Conservation (phyloP, 2,888 invertebrate genomes). For the Campopleginae sp. region DNA sequence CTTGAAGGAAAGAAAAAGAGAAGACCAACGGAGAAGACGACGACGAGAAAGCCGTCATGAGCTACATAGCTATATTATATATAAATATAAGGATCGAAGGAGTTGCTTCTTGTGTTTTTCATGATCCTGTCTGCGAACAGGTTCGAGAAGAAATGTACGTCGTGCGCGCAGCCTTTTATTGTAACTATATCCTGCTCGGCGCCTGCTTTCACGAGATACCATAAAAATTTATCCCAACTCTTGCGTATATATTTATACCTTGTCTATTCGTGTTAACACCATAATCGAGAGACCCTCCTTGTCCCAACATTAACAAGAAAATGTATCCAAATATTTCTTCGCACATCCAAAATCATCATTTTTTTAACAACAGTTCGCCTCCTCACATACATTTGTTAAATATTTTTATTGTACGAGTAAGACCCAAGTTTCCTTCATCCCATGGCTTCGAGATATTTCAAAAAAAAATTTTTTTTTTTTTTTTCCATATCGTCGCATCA, state of each 20-base stretch:
- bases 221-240: slow-evolving; percentile 49
- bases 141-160: slow-evolving; percentile 51
- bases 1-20: slow-evolving; percentile 33
- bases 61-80: slow-evolving; percentile 36
- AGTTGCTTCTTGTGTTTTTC: slow-evolving; percentile 54
- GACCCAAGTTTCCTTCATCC: not conserved
- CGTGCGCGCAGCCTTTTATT: slow-evolving; percentile 47
- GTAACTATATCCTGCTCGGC: slow-evolving; percentile 45
- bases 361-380: not conserved
- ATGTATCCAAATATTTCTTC: slow-evolving; percentile 8
- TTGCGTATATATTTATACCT: slow-evolving; percentile 37
- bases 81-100: slow-evolving; percentile 34
- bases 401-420: not conserved
- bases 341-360: not conserved
- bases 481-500: too few relatives aligned
- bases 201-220: slow-evolving; percentile 55
- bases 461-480: too few relatives aligned
- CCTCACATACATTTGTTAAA: not conserved
- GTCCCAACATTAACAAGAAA: slow-evolving; percentile 9
- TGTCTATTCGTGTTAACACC: slow-evolving; percentile 45
- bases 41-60: slow-evolving; percentile 57
- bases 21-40: slow-evolving; percentile 28
- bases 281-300: slow-evolving; percentile 6
- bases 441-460: not conserved
- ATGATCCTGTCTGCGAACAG: slow-evolving; percentile 43